Conservation (phyloP, 2,113 vertebrate species). For the Thamnophis sirtalis region DNA sequence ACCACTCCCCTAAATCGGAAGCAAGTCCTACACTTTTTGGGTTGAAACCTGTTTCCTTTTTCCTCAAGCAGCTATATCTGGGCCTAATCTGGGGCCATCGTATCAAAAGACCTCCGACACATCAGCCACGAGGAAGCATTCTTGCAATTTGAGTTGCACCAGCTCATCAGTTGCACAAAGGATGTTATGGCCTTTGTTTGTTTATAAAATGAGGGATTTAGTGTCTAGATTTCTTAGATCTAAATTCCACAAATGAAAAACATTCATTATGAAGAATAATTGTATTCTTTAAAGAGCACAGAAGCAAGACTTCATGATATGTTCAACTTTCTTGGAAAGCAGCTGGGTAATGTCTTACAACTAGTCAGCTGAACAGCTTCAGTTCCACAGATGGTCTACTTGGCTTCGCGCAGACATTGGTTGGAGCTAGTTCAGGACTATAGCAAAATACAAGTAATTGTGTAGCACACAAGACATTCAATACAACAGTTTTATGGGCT, state of each 20-base stretch:
- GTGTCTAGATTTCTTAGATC: neutral
- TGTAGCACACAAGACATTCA: neutral
- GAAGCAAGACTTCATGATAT: neutral
- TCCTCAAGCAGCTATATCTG: neutral
- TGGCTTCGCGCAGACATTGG: neutral
- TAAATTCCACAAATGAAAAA: neutral
- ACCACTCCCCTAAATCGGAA: neutral
- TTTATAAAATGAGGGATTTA: neutral
- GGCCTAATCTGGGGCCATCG: conserved; percentile 4
- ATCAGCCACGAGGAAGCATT: neutral
- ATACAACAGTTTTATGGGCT: neutral
- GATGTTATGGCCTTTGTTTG: neutral
- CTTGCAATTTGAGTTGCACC: conserved; percentile 3
- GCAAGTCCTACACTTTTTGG: neutral
- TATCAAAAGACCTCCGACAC: neutral
- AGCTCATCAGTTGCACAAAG: conserved; percentile 6
- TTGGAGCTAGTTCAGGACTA: neutral
- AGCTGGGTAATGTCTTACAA: neutral
- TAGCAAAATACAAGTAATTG: neutral
- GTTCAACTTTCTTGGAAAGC: neutral
- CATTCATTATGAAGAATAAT: neutral
- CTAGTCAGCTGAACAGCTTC: neutral
- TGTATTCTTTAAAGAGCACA: neutral
- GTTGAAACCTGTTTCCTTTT: neutral
- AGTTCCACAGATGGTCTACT: neutral